Evolutionary conservation across 1,140 invertebrate species (phyloP).

Genomic region (Papilio helenus): DNA sequence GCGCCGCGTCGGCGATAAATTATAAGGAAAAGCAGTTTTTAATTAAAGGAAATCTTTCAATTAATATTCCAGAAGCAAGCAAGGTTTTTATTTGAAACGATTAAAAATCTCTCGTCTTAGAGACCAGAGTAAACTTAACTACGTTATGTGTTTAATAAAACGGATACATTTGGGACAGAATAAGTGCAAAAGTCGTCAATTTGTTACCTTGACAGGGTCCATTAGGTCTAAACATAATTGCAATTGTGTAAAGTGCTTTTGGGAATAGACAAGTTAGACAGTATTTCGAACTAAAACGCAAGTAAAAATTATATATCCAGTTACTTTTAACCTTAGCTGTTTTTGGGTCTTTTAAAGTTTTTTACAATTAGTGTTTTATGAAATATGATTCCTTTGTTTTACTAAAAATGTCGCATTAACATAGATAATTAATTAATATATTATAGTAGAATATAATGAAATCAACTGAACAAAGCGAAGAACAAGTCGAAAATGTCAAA

Average conservation of each 20-base stretch:
- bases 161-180: neutral
- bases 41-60: neutral
- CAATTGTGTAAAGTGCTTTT: constrained; percentile 18
- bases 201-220: neutral
- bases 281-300: too few relatives aligned
- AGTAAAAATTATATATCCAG: too few relatives aligned
- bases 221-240: neutral
- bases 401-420: too few relatives aligned
- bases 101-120: too few relatives aligned
- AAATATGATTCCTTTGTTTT: too few relatives aligned
- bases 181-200: neutral
- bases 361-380: too few relatives aligned
- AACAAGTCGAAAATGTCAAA: constrained; percentile 22
- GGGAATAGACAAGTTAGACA: neutral
- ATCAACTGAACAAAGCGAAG: neutral
- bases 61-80: neutral
- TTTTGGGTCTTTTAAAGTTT: too few relatives aligned
- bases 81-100: neutral
- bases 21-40: neutral
- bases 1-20: neutral
- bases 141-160: neutral
- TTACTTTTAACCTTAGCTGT: too few relatives aligned
- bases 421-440: too few relatives aligned
- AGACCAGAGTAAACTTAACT: too few relatives aligned
- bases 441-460: neutral